These are phyloP conservation scores for Pholis gunnellus DNA, from an alignment of 2,113 vertebrate genomes.

Conservation along the genomic window DNA sequence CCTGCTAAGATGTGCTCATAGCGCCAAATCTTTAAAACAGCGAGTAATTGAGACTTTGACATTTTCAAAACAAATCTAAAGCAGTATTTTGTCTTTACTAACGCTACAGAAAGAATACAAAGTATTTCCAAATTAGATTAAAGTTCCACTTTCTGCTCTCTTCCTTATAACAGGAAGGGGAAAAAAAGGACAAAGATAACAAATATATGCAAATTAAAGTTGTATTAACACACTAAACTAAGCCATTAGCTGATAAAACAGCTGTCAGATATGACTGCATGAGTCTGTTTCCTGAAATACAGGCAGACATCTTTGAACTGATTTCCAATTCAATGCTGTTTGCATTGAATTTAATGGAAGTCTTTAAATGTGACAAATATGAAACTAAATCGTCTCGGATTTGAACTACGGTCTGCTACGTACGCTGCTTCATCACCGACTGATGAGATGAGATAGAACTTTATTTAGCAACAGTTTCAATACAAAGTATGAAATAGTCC, in stretches of 20 bases:
- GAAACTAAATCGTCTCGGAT: not conserved
- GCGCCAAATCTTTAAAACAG: not conserved
- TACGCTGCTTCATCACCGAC: no score
- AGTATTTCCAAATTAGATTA: not conserved
- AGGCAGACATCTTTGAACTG: not conserved
- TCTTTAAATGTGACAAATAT: not conserved
- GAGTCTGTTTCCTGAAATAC: not conserved
- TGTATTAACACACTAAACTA: not conserved
- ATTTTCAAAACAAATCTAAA: not conserved
- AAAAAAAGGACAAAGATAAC: not conserved
- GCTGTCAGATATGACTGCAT: no score
- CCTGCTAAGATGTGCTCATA: not conserved
- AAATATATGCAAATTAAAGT: not conserved
- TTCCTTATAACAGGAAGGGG: not conserved
- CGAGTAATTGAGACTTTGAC: not conserved
- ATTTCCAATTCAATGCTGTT: not conserved
- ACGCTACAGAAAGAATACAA: not conserved
- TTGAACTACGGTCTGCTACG: no score
- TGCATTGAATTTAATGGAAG: not conserved
- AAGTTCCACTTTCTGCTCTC: not conserved
- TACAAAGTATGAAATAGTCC: no score
- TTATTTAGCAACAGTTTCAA: no score
- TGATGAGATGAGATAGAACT: no score
- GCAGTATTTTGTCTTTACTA: not conserved
- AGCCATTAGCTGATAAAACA: not conserved